Percentiles rank a stretch among this genome's conserved stretches.
These are phyloP conservation scores for Poliocrania exsul DNA, from an alignment of 2,797 vertebrate species.

Conservation along the genomic window DNA sequence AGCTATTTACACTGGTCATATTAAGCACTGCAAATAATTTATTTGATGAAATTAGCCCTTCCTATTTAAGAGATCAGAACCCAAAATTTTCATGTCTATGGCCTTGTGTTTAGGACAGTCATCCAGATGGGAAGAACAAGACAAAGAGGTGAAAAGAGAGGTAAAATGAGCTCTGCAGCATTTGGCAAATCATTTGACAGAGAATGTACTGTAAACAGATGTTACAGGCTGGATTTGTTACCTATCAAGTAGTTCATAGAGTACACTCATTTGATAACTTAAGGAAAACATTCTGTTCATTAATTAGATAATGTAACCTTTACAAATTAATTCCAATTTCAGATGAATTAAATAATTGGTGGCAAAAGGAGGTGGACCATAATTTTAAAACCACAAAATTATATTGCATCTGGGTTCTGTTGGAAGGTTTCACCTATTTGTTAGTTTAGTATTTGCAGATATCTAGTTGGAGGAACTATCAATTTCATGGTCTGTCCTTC, in stretches of 20 bases:
- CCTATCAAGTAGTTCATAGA: neutral
- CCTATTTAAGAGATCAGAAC: neutral
- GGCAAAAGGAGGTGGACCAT: neutral
- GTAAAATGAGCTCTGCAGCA: neutral
- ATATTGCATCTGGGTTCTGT: neutral
- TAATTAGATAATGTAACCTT: neutral
- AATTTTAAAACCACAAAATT: neutral
- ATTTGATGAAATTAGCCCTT: slow-evolving; percentile 25
- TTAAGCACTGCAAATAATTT: slow-evolving; percentile 4
- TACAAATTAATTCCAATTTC: neutral
- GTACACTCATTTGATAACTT: neutral
- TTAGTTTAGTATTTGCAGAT: neutral
- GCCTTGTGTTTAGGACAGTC: neutral
- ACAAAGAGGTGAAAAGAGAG: neutral
- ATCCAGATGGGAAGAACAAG: neutral
- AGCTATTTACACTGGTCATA: neutral
- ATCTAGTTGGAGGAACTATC: neutral
- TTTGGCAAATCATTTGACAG: slow-evolving; percentile 8
- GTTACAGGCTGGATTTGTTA: neutral
- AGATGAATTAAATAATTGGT: neutral
- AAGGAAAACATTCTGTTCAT: neutral
- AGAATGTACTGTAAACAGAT: neutral
- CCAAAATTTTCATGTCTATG: neutral
- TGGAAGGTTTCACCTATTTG: neutral
- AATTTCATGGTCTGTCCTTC: neutral